Percentiles rank a stretch among this genome's conserved stretches.
Evolutionary conservation across 2,113 vertebrate genomes (phyloP).

Genomic region (Bagarius yarrelli): DNA sequence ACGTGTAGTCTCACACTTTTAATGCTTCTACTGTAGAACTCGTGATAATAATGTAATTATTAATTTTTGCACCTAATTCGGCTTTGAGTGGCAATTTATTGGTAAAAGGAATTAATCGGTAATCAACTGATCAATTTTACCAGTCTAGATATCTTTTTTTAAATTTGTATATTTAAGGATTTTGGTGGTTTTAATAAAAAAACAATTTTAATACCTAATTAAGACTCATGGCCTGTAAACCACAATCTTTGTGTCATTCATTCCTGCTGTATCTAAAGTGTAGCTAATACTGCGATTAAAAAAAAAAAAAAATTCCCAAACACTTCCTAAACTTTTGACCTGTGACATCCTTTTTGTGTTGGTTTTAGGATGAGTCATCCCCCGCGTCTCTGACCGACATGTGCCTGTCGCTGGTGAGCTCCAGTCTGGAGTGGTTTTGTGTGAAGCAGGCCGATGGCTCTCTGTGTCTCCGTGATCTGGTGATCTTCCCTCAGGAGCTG

Average conservation of each 20-base stretch:
- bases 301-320: no score
- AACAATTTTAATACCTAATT: no score
- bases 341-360: not conserved
- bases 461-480: conserved; percentile 85
- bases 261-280: no score
- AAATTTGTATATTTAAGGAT: not conserved
- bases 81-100: no score
- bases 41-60: no score
- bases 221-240: no score
- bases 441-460: conserved; percentile 90
- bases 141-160: not conserved
- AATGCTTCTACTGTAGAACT: no score
- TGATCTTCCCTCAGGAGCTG: conserved; percentile 95
- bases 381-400: conserved; percentile 89
- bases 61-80: no score
- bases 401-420: conserved; percentile 89
- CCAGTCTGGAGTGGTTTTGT: conserved; percentile 89
- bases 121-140: not conserved
- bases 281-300: no score
- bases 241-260: no score
- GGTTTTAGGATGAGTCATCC: conserved; percentile 85
- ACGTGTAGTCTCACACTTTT: no score
- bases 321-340: not conserved
- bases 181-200: not conserved
- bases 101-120: no score